Evolutionary conservation across 2,888 invertebrate species (phyloP), one percentile per base, ranked within the genome.

Genomic region (Acheta domesticus): DNA sequence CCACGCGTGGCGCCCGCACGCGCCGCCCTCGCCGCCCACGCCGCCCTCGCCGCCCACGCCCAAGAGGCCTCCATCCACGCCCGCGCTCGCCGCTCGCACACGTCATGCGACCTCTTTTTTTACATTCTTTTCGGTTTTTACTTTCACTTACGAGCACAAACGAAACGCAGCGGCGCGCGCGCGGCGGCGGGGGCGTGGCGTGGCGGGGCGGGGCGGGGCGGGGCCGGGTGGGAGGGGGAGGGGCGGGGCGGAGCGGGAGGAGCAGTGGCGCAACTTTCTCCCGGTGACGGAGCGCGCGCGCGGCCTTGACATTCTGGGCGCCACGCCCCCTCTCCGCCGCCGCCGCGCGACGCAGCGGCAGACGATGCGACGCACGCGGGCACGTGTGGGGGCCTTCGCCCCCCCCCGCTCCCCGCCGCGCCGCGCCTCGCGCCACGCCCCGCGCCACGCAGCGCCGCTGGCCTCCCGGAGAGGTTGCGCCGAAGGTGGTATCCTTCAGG

Each of bases 21-120:
- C 14, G 14, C 62, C 62, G 14, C 62, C 62, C 62, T 16, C 62
- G 62, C 62, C 62, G n/a, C 62, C 62, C 62, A 12, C 62, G 16
- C 62, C 8, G 62, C 62, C 5, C 36, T 8, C 36, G 5, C 16
- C 62, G 14, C 62, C 62, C 62, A 62, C 62, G 62, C 62, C 62
- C 5, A 19, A 12, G 16, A 62, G 16, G n/a, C 62, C 62, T 11
- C 62, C 62, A 12, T n/a, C 62, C 62, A 12, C 62, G 16, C 4
- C 62, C 8, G 62, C 62, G 36, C 36, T 8, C 36, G 5, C 16
- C 62, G 62, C 16, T 11, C 62, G 62, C 62, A n/a, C 62, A 62
- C 62, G 62, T 62, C 62, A 62, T 62, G 62, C 62, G 62, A 62
- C 62, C 62, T 62, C 62, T 62, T 62, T 62, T n/a, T 62, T 62